Evolutionary conservation across 2,888 invertebrate genomes (phyloP).

Genomic region (Sicus ferrugineus): DNA sequence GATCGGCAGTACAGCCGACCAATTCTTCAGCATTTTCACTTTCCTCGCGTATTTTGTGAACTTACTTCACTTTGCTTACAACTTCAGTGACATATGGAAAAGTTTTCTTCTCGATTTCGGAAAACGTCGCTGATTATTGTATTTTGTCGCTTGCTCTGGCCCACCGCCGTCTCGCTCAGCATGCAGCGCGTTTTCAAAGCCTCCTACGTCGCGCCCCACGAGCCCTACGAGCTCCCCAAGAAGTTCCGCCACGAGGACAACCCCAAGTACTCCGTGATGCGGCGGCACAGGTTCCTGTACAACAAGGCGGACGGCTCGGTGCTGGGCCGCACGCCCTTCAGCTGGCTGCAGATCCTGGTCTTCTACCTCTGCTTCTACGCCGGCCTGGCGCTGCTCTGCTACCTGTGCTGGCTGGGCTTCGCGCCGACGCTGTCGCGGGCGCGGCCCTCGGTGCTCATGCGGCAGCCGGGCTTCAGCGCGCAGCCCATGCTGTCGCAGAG

Average conservation of each 20-base stretch:
- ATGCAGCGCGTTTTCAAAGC: not conserved
- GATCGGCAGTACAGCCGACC: too few relatives aligned
- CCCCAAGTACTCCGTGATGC: not conserved
- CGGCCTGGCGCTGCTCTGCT: not conserved
- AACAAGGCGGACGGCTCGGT: constrained; percentile 4
- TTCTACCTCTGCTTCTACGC: constrained; percentile 29
- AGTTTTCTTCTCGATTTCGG: not conserved
- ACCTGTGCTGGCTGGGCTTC: constrained; percentile 19
- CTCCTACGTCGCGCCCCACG: not conserved
- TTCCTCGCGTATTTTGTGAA: not conserved
- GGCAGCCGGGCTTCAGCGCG: constrained; percentile 30
- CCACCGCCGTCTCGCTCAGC: not conserved
- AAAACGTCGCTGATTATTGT: not conserved
- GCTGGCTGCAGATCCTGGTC: not conserved
- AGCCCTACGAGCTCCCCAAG: constrained; percentile 9
- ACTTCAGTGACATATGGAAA: not conserved
- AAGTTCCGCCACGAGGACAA: constrained; percentile 13
- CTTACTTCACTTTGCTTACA: not conserved
- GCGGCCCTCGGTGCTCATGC: not conserved
- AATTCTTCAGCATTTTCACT: too few relatives aligned
- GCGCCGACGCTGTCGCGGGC: not conserved
- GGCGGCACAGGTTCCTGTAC: constrained; percentile 15
- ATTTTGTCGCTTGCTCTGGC: not conserved
- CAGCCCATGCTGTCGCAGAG: not conserved
- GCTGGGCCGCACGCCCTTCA: not conserved